phyloP scores from a whole-genome alignment of 2,797 vertebrate genomes.

The Avahi laniger region DNA sequence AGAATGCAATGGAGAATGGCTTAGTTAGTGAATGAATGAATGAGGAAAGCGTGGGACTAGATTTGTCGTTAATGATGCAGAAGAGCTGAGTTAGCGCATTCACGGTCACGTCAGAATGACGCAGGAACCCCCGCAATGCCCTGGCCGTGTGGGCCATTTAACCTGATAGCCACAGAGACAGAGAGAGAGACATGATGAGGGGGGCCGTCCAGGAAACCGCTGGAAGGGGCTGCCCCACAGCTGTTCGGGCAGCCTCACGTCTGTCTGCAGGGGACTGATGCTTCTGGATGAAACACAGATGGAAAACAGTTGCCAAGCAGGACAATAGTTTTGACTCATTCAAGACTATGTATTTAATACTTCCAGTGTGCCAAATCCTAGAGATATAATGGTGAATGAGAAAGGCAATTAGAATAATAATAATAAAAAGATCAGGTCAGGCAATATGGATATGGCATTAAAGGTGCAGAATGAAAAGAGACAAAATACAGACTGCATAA shows the following conservation, averaged over 20 bases:
- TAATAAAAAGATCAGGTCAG: background rate
- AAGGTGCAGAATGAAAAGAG: background rate
- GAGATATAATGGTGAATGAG: too few species aligned
- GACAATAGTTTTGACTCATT: too few species aligned
- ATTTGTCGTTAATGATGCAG: background rate
- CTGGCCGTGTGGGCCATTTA: background rate
- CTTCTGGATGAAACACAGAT: background rate
- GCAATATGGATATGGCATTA: background rate
- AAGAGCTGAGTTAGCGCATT: background rate
- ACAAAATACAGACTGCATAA: background rate
- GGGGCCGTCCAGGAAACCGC: background rate
- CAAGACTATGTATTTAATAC: background rate
- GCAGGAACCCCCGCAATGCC: rapidly evolving
- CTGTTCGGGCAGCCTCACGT: background rate
- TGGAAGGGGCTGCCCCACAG: too few species aligned
- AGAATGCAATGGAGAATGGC: background rate
- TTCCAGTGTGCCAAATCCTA: background rate
- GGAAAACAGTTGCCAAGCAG: background rate
- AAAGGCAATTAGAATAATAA: background rate
- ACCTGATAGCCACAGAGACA: background rate
- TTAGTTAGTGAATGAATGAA: background rate
- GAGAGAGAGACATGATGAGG: background rate
- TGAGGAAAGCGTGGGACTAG: background rate
- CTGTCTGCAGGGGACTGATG: background rate
- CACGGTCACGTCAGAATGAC: background rate